Conservation (phyloP, 2,797 vertebrate species). For the Crocodylus rhombifer region DNA sequence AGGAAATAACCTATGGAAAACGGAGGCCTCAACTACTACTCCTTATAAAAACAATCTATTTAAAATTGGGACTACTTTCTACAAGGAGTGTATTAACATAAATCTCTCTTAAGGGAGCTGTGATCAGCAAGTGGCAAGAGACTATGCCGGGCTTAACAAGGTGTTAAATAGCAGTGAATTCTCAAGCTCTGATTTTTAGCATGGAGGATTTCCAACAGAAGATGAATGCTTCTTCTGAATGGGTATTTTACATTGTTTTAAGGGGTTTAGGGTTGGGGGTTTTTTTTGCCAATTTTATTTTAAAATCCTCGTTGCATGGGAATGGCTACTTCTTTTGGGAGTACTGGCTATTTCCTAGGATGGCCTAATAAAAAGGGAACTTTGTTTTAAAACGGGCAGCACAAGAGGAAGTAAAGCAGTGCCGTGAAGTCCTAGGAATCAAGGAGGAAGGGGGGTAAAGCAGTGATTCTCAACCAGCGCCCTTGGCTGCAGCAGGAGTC, state of each 20-base stretch:
- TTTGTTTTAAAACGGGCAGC: conserved; percentile 2
- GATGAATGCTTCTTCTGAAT: background rate
- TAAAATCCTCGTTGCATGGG: conserved; percentile 12
- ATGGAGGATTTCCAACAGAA: background rate
- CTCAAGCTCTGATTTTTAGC: background rate
- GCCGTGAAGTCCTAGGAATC: fast-evolving
- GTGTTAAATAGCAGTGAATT: background rate
- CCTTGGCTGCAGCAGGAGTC: too few relatives aligned
- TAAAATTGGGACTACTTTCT: background rate
- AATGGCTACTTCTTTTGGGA: background rate
- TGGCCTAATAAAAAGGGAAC: background rate
- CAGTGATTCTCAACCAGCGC: too few relatives aligned
- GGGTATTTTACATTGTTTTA: conserved; percentile 26
- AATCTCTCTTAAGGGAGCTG: background rate
- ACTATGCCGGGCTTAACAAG: background rate
- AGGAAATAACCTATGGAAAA: conserved; percentile 52
- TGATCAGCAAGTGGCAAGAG: background rate
- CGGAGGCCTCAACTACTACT: background rate
- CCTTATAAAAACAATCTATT: conserved; percentile 14
- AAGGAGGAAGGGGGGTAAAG: too few relatives aligned
- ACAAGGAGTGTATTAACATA: background rate
- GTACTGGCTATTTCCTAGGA: background rate
- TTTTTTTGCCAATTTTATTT: conserved; percentile 8
- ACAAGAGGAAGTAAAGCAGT: background rate
- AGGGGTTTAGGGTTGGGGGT: background rate